A percentile compares a stretch with the other conserved stretches of the same genome.
phyloP scores from a whole-genome alignment of 2,113 vertebrate genomes.

The Colossoma macropomum region DNA sequence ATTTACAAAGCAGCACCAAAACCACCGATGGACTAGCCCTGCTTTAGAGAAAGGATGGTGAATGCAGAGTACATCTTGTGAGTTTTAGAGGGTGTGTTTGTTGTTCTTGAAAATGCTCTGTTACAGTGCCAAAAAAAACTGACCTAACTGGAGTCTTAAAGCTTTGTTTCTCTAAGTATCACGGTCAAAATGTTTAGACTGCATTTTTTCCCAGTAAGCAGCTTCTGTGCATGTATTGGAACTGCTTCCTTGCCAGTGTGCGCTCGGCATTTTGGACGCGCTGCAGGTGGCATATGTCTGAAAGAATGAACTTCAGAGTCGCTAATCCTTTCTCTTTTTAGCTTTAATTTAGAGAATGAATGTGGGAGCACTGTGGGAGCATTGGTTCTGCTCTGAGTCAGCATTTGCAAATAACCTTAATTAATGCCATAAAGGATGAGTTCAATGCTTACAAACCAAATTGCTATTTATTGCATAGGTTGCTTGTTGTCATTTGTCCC shows the following conservation, averaged over 20 bases:
- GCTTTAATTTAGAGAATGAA: not conserved
- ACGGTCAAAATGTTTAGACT: not conserved
- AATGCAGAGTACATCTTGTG: not conserved
- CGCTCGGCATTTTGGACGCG: not conserved
- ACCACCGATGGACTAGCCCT: too few relatives aligned
- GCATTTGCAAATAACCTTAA: not conserved
- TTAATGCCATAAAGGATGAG: not conserved
- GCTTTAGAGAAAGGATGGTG: not conserved
- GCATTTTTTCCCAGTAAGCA: not conserved
- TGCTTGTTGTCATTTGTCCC: not conserved
- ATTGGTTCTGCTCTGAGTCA: not conserved
- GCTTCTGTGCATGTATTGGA: not conserved
- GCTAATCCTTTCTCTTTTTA: conserved; percentile 1
- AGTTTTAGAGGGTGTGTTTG: not conserved
- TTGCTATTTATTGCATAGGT: not conserved
- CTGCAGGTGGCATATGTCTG: not conserved
- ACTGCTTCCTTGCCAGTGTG: not conserved
- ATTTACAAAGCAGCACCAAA: not conserved
- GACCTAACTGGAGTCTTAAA: not conserved
- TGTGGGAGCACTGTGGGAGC: not conserved
- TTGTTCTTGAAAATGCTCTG: not conserved
- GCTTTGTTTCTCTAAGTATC: not conserved
- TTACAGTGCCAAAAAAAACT: not conserved
- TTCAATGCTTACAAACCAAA: not conserved
- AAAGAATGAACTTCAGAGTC: not conserved